These are phyloP conservation scores for Cyphomyrus plagiostoma DNA, from an alignment of 2,113 vertebrate species.

Conservation along the genomic window DNA sequence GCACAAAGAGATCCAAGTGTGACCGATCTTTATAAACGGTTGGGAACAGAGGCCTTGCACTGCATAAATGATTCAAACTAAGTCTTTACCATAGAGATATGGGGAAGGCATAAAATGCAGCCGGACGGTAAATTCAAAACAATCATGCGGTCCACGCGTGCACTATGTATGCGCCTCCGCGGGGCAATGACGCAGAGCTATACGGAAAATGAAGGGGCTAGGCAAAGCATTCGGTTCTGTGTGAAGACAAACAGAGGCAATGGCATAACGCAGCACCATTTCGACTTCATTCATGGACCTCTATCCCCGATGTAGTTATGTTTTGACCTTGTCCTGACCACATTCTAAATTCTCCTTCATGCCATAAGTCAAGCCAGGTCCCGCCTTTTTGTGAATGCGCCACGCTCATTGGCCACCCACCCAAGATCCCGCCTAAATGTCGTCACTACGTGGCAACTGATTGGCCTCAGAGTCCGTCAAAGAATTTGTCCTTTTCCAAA, in stretches of 20 bases:
- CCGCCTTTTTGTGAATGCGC: neutral
- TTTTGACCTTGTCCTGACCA: constrained; percentile 24
- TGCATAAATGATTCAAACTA: neutral
- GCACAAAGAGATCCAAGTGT: neutral
- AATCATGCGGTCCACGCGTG: neutral
- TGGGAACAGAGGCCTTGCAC: neutral
- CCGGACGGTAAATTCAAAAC: neutral
- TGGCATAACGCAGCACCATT: neutral
- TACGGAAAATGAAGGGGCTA: neutral
- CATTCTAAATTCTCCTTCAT: constrained; percentile 13
- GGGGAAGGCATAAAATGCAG: neutral
- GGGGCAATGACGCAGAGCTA: neutral
- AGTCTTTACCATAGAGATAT: neutral
- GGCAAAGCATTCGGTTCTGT: neutral
- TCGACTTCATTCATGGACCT: too few relatives aligned
- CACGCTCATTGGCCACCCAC: neutral
- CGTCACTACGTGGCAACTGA: neutral
- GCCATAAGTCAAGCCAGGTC: neutral
- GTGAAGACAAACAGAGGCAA: neutral
- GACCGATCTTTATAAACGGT: neutral
- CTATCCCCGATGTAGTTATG: neutral
- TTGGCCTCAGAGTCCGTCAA: neutral
- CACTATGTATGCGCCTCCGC: neutral
- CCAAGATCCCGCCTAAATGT: neutral
- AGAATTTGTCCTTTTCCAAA: constrained; percentile 18